Percentiles rank a stretch among this genome's conserved stretches.
Conservation (phyloP, 2,888 invertebrate species). For the Catocala fraxini region DNA sequence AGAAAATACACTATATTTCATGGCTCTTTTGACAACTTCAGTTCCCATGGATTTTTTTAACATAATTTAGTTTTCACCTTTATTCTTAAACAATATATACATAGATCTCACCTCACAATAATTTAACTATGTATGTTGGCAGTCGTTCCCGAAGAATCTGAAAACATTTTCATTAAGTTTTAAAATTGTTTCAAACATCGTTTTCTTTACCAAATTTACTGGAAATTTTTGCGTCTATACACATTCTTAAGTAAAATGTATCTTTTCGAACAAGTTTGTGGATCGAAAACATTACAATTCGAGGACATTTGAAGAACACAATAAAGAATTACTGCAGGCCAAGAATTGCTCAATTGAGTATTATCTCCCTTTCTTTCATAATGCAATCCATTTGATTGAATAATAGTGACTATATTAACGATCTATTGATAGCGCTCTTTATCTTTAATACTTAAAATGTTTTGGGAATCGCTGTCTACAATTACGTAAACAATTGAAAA, state of each 20-base stretch:
- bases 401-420: constrained; percentile 17
- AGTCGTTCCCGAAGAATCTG: constrained; percentile 25
- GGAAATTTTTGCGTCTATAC: constrained; percentile 9
- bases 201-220: constrained; percentile 23
- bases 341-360: constrained; percentile 10
- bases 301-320: neutral
- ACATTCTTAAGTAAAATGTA: constrained; percentile 1
- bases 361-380: constrained; percentile 3
- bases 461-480: neutral
- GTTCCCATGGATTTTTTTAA: too few relatives aligned
- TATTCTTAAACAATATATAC: constrained; percentile 9
- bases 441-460: too few relatives aligned
- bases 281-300: neutral
- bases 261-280: constrained; percentile 11
- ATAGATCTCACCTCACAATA: constrained; percentile 13
- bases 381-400: constrained; percentile 22
- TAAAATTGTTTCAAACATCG: constrained; percentile 26
- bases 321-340: neutral
- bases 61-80: too few relatives aligned
- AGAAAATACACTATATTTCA: too few relatives aligned
- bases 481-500: too few relatives aligned
- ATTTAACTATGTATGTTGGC: constrained; percentile 11
- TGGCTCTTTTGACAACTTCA: too few relatives aligned
- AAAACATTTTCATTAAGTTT: constrained; percentile 32
- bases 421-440: constrained; percentile 14